Evolutionary conservation across 2,797 vertebrate genomes (phyloP), one percentile per base, ranked within the genome.

Genomic region (Triplophysa bombifrons): DNA sequence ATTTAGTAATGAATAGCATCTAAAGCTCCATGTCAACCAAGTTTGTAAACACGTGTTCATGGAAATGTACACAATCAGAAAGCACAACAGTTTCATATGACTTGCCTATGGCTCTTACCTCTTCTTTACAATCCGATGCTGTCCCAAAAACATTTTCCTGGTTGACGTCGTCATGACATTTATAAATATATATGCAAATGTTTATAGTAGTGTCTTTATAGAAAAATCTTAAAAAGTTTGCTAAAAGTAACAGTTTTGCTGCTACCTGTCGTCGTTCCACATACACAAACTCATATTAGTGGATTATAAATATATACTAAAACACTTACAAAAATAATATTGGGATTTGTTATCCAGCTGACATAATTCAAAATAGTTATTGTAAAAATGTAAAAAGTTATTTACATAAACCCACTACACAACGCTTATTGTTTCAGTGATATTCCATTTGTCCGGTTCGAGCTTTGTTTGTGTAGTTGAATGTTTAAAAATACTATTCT

Each of bases 141-240:
- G 92, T 17, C 93, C 93, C 88, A 94, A 86, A 86, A 92, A 94
- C 82, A 87, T 88, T 66, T 91, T 95, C 87, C 88, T 92, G 76
- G 89, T 92, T 55, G 70, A 55, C 34, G 83, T 80, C 71, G 84
- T 80, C 64, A 76, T 56, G 65, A n/a, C 69, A 48, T 30, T 22
- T 13, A 41, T 6, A 27, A 25, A 60, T 25, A 9, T 30, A 63
- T 12, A 1, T 34, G 8, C 9, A 3, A 46, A 41, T 17, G 53
- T 22, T 50, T 27, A 2, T 5, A 48, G 41, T 4, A 55, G 12
- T 19, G 3, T 19, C 22, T 44, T 41, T 16, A 9, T 30, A 6
- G 9, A 56, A 22, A 68, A 46, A 27, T 6, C 30, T 27, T 58
- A 2, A 50, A 66, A 64, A 44, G 9, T 73, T 44, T 63, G 34